Conservation (phyloP, 1,140 invertebrate species). For the Trachymyrmex cornetzi region DNA sequence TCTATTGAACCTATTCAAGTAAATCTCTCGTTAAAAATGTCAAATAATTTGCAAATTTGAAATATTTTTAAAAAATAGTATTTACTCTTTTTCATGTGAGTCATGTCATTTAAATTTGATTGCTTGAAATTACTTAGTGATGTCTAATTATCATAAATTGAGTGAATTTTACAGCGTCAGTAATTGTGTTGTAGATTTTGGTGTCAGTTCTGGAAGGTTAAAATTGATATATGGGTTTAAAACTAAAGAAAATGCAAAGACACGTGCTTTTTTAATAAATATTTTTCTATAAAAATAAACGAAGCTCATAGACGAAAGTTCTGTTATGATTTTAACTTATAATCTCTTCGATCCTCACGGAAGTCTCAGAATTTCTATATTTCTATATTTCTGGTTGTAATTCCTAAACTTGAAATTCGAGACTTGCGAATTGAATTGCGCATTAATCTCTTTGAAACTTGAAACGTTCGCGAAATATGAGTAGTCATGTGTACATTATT, state of each 20-base stretch:
- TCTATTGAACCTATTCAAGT: too few relatives aligned
- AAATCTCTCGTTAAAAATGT: too few relatives aligned
- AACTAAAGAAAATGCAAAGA: neutral
- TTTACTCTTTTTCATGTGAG: too few relatives aligned
- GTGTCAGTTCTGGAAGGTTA: too few relatives aligned
- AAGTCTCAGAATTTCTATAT: constrained; percentile 2
- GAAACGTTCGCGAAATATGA: neutral
- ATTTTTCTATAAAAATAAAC: neutral
- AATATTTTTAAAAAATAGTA: too few relatives aligned
- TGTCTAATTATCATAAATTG: too few relatives aligned
- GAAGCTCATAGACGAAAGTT: neutral
- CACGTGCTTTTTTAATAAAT: neutral
- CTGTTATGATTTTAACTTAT: neutral
- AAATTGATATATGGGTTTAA: too few relatives aligned
- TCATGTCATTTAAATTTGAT: too few relatives aligned
- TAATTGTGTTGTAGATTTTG: too few relatives aligned
- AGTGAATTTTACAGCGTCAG: too few relatives aligned
- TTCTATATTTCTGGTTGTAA: neutral
- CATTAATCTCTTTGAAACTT: constrained; percentile 50
- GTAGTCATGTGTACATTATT: neutral
- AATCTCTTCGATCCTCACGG: neutral
- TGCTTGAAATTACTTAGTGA: too few relatives aligned
- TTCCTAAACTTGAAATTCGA: neutral
- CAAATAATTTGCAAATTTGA: too few relatives aligned
- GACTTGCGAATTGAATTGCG: neutral